These are phyloP conservation scores for Netelia melanura DNA, from an alignment of 2,888 invertebrate genomes.

Conservation along the genomic window DNA sequence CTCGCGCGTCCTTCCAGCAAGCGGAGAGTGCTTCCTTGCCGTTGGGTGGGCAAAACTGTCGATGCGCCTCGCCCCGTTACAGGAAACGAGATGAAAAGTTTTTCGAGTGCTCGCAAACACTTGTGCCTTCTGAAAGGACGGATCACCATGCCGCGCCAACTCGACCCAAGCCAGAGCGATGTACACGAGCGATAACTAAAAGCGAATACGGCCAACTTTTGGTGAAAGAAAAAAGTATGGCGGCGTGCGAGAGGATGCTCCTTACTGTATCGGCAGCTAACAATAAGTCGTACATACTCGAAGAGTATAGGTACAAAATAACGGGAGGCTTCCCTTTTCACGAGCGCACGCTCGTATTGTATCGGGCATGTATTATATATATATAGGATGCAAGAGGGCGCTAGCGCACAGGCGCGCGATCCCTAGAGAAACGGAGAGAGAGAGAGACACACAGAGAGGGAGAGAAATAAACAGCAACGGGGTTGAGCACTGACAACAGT, in stretches of 20 bases:
- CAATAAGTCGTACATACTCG: too few relatives aligned
- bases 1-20: background rate
- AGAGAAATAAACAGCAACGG: background rate
- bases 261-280: background rate
- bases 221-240: background rate
- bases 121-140: conserved; percentile 43
- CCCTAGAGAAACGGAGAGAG: background rate
- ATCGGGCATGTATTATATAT: too few relatives aligned
- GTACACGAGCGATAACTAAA: background rate
- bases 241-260: background rate
- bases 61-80: conserved; percentile 26
- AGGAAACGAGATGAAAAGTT: conserved; percentile 50
- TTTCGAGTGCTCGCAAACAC: conserved; percentile 50
- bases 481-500: background rate
- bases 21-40: conserved; percentile 1
- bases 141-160: conserved; percentile 6
- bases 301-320: too few relatives aligned
- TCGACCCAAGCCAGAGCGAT: background rate
- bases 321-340: too few relatives aligned
- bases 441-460: background rate
- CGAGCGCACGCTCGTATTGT: too few relatives aligned
- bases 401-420: background rate
- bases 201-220: background rate
- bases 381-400: too few relatives aligned
- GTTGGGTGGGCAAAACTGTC: conserved; percentile 30